Evolutionary conservation across 2,888 invertebrate genomes (phyloP), one percentile per base, ranked within the genome.

Genomic region (Terebella lapidaria): DNA sequence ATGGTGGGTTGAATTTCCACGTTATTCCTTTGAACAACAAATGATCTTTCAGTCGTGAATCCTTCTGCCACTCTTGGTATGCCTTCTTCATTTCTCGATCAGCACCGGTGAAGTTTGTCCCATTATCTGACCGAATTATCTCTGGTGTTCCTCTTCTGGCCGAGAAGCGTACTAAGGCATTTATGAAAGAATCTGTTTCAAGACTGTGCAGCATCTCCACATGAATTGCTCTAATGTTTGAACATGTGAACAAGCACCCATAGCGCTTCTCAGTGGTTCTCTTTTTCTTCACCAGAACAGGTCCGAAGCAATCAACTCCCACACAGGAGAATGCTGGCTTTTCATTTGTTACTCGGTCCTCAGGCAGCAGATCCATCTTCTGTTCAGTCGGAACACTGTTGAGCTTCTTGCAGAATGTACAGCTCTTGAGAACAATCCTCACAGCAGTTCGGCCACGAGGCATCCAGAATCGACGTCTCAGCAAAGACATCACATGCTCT

Each of bases 101-200:
- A 15, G 47, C 60, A 45, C 59, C 62, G 0, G 26, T 35, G 25
- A 62, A 56, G 52, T 62, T 62, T 15, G 59, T 62, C 2, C 62
- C 62, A 56, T 59, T 59, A 51, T 62, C 59, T 18, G 20, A 51
- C 24, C 51, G 18, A 15, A 60, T 60, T 15, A 45, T 15, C 18
- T 18, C n/a, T n/a, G n/a, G 46, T 2, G 22, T 15, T 22, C 62
- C 62, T 30, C 59, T 26, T 1, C 56, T 18, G 28, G 45, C 52
- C 2, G 45, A 26, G n/a, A 62, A 59, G 10, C 53, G n/a, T 20
- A 51, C 18, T 3, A 62, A 45, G 22, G 56, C 56, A 56, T 51
- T 57, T 3, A 62, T 51, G 29, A 60, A 62, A 1, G 59, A 54
- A 26, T 20, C 29, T 15, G 56, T 56, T 26, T 25, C 28, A 26